A percentile compares a stretch with the other conserved stretches of the same genome.
Conservation (phyloP, 2,888 invertebrate species). For the Microplitis deprimator region DNA sequence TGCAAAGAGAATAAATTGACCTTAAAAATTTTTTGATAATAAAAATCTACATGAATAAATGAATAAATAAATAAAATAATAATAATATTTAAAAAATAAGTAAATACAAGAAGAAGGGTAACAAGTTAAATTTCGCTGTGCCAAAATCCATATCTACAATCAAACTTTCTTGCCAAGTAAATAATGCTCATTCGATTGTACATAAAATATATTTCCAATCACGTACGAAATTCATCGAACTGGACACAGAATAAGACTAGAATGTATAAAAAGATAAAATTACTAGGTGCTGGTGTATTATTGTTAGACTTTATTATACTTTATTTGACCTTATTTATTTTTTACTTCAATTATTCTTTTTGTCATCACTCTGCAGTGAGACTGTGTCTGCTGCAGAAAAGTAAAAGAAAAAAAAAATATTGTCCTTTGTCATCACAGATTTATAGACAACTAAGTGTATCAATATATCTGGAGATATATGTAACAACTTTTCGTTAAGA, state of each 20-base stretch:
- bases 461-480: too few species aligned
- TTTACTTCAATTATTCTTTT: background rate
- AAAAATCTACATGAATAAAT: background rate
- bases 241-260: background rate
- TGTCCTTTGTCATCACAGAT: background rate
- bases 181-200: constrained; percentile 25
- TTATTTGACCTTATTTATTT: constrained; percentile 18
- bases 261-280: constrained; percentile 2
- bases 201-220: constrained; percentile 22
- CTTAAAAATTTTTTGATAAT: background rate
- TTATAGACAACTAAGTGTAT: background rate
- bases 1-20: background rate
- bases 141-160: constrained; percentile 32
- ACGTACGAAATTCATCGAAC: constrained; percentile 5
- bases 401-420: background rate
- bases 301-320: constrained; percentile 6
- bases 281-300: constrained; percentile 10
- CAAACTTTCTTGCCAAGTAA: constrained; percentile 17
- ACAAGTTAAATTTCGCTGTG: constrained; percentile 1
- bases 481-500: too few species aligned
- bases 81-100: constrained; percentile 2
- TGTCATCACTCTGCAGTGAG: background rate
- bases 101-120: background rate
- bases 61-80: background rate
- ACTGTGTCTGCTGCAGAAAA: background rate